Evolutionary conservation across 2,888 invertebrate species (phyloP).

Genomic region (Dryococelus australis): DNA sequence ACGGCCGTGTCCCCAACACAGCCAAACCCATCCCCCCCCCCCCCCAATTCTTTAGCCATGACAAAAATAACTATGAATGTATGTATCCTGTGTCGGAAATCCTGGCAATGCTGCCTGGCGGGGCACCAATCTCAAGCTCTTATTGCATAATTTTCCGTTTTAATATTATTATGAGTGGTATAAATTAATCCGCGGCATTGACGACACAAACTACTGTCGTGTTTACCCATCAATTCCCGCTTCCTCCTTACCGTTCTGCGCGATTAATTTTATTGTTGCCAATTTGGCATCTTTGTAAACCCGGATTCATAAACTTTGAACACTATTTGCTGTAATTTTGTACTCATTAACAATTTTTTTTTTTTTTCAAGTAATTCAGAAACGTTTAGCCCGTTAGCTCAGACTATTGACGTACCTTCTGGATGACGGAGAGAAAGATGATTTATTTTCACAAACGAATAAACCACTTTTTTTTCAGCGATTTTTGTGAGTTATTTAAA

Average conservation of each 20-base stretch:
- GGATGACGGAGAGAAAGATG: no score
- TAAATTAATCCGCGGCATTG: background rate
- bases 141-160: conserved; percentile 1
- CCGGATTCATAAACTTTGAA: background rate
- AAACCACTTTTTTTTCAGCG: no score
- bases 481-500: no score
- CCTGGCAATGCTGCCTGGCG: background rate
- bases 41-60: conserved; percentile 54
- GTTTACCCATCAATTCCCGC: conserved; percentile 8
- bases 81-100: conserved; percentile 35
- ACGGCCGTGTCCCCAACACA: no score
- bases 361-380: no score
- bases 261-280: background rate
- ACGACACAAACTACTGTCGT: conserved; percentile 20
- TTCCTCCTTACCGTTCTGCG: background rate
- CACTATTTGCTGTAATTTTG: no score
- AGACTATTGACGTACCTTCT: no score
- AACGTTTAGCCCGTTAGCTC: no score
- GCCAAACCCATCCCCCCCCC: no score
- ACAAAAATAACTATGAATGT: conserved; percentile 55
- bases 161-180: conserved; percentile 23
- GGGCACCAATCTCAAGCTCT: conserved; percentile 11
- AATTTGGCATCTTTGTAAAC: conserved; percentile 1
- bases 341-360: no score
- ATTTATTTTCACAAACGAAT: no score